Conservation (phyloP, 2,888 invertebrate genomes). For the Bombyx huttoni region DNA sequence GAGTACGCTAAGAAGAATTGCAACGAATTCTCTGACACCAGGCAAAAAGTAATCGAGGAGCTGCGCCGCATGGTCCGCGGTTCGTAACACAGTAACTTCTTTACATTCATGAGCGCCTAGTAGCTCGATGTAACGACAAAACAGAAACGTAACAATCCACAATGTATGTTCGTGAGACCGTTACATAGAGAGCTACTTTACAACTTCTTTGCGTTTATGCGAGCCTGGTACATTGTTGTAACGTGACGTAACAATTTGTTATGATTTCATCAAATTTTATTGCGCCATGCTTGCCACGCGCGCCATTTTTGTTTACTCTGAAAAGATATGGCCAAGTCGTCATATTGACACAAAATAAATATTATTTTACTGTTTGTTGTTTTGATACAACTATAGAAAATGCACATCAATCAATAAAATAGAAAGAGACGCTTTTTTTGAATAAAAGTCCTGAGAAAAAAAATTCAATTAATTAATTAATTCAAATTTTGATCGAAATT, state of each 20-base stretch:
- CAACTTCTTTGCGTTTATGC: neutral
- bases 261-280: no score
- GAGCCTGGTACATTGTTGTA: neutral
- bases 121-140: neutral
- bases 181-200: neutral
- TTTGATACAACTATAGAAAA: no score
- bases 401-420: no score
- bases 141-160: neutral
- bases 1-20: slow-evolving; percentile 48
- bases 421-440: no score
- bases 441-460: no score
- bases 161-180: neutral
- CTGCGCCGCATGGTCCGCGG: slow-evolving; percentile 54
- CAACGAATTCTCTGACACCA: slow-evolving; percentile 44
- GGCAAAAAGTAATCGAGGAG: slow-evolving; percentile 41
- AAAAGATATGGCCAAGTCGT: no score
- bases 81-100: slow-evolving; percentile 15
- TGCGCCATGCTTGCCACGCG: no score
- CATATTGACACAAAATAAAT: no score
- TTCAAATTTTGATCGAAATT: neutral
- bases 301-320: no score
- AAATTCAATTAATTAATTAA: no score
- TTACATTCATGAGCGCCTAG: neutral
- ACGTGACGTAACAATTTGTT: neutral
- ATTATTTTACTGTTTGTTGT: no score